phyloP scores from a whole-genome alignment of 1,140 invertebrate genomes.

The Panagrolaimus sp. region DNA sequence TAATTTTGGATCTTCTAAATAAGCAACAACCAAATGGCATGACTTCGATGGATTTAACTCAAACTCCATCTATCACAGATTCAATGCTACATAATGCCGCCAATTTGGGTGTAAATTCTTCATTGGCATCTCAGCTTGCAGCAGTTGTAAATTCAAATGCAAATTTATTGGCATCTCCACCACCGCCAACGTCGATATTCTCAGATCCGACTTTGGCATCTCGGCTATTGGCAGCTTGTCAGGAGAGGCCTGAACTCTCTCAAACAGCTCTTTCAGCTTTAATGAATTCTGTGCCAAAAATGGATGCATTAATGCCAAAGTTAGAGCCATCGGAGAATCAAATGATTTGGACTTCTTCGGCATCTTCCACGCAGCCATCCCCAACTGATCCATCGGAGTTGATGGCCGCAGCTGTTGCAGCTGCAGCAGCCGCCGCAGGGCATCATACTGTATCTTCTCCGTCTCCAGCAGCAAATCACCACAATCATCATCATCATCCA shows the following conservation, averaged over 20 bases:
- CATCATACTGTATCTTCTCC: neutral
- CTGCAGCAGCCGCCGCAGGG: neutral
- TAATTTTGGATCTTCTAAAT: neutral
- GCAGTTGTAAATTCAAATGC: neutral
- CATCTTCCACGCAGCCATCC: neutral
- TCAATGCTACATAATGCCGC: neutral
- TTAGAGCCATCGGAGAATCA: neutral
- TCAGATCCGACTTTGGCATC: neutral
- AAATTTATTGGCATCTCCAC: neutral
- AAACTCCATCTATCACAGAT: neutral
- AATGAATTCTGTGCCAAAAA: too few relatives aligned
- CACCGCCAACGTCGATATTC: neutral
- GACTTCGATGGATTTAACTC: neutral
- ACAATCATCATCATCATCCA: neutral
- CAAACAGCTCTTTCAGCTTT: too few relatives aligned
- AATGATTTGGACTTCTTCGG: conserved; percentile 1
- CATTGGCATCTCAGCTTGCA: neutral
- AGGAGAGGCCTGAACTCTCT: neutral
- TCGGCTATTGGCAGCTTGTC: neutral
- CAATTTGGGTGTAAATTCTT: neutral
- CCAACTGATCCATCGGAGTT: neutral
- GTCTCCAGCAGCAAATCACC: neutral
- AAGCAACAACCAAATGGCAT: neutral
- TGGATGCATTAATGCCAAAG: neutral
- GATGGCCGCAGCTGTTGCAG: neutral